phyloP scores from a whole-genome alignment of 2,113 vertebrate genomes.

The Apeltes quadracus region DNA sequence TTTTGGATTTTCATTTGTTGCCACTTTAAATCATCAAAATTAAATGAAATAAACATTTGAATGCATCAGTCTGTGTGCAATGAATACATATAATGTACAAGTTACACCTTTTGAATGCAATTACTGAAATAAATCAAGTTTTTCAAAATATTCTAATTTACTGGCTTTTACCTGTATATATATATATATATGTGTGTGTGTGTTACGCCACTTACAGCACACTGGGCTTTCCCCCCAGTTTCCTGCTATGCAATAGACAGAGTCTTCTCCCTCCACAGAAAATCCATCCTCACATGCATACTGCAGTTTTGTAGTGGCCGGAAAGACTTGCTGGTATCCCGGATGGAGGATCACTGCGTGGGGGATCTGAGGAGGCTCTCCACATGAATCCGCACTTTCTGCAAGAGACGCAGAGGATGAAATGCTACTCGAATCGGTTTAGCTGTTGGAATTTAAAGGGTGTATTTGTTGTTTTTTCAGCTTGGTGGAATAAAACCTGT shows the following conservation, averaged over 20 bases:
- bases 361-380: slow-evolving; percentile 27
- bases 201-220: slow-evolving; percentile 42
- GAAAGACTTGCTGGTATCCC: slow-evolving; percentile 35
- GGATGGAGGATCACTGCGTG: slow-evolving; percentile 43
- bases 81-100: no score
- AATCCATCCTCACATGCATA: slow-evolving; percentile 57
- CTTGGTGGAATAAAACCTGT: neutral
- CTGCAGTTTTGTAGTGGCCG: fast-evolving
- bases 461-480: neutral
- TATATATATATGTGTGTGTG: no score
- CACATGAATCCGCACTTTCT: neutral
- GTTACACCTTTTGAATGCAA: no score
- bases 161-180: no score
- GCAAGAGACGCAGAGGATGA: neutral
- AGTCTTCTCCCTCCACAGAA: fast-evolving
- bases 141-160: no score
- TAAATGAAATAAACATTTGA: no score
- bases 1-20: no score
- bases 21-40: no score
- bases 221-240: neutral
- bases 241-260: neutral
- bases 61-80: no score
- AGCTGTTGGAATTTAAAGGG: neutral
- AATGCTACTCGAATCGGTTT: neutral
- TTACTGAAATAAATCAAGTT: no score